These are phyloP conservation scores for Onthophagus taurus DNA, from an alignment of 1,140 invertebrate genomes.

Conservation along the genomic window DNA sequence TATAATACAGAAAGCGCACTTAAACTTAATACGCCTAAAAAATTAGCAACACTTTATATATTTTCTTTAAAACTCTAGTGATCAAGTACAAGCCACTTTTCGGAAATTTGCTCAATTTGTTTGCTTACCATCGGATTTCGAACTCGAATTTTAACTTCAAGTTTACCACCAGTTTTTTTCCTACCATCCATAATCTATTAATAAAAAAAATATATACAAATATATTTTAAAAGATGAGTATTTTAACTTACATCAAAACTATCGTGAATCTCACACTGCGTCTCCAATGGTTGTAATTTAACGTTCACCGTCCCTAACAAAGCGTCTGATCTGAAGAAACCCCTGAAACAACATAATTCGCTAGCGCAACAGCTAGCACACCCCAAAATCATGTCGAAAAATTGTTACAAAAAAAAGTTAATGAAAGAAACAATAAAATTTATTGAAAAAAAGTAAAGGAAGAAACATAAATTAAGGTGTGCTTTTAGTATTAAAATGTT, in stretches of 20 bases:
- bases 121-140: slow-evolving; percentile 83
- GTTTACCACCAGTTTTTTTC: slow-evolving; percentile 76
- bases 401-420: too few species aligned
- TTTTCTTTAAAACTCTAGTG: slow-evolving; percentile 1
- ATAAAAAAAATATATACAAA: not conserved
- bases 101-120: slow-evolving; percentile 80
- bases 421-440: too few species aligned
- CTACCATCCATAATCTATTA: slow-evolving; percentile 76
- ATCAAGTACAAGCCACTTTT: slow-evolving; percentile 86
- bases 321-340: slow-evolving; percentile 78
- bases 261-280: slow-evolving; percentile 78
- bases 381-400: too few species aligned
- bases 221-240: not conserved
- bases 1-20: not conserved
- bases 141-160: slow-evolving; percentile 86
- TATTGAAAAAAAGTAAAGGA: too few species aligned
- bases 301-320: slow-evolving; percentile 76
- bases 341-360: slow-evolving; percentile 61
- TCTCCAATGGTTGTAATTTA: slow-evolving; percentile 79
- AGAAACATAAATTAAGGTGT: too few species aligned
- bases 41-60: not conserved
- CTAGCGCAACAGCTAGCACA: slow-evolving; percentile 35
- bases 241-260: slow-evolving; percentile 73
- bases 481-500: too few species aligned
- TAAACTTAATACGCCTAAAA: not conserved